A percentile compares a stretch with the other conserved stretches of the same genome.
Conservation (phyloP, 2,888 invertebrate genomes). For the Eilema sororculum region DNA sequence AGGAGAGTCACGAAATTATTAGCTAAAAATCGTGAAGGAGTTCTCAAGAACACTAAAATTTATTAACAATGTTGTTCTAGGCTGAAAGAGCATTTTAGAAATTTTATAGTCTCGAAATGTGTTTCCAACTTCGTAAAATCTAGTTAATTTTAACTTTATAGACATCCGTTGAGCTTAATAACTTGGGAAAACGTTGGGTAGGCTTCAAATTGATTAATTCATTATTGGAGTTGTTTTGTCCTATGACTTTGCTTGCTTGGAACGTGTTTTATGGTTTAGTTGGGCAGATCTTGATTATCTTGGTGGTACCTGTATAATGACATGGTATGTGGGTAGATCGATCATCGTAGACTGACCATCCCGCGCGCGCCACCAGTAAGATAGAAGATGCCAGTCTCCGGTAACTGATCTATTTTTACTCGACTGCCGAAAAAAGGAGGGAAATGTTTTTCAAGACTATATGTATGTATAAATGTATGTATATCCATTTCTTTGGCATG, state of each 20-base stretch:
- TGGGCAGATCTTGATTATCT: too few species aligned
- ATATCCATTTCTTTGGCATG: too few species aligned
- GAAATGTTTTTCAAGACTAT: too few species aligned
- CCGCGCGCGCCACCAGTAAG: too few species aligned
- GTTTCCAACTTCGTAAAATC: slow-evolving; percentile 30
- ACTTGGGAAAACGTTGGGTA: slow-evolving; percentile 33
- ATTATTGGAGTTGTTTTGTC: neutral
- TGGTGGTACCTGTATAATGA: too few species aligned
- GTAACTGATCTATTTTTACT: too few species aligned
- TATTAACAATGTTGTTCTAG: neutral
- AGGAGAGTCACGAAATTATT: slow-evolving; percentile 5
- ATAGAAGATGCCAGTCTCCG: too few species aligned
- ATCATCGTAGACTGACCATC: too few species aligned
- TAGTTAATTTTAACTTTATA: slow-evolving; percentile 41
- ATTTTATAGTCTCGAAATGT: slow-evolving; percentile 35
- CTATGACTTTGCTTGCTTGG: neutral
- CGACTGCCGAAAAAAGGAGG: too few species aligned
- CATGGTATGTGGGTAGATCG: too few species aligned
- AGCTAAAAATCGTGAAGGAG: slow-evolving; percentile 9
- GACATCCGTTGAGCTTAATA: slow-evolving; percentile 40
- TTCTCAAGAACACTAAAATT: neutral
- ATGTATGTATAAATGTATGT: too few species aligned
- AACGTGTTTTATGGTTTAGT: too few species aligned
- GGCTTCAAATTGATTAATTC: slow-evolving; percentile 22
- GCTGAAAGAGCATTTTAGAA: neutral